Conservation (phyloP, 1,140 invertebrate genomes). For the Megalopta genalis region DNA sequence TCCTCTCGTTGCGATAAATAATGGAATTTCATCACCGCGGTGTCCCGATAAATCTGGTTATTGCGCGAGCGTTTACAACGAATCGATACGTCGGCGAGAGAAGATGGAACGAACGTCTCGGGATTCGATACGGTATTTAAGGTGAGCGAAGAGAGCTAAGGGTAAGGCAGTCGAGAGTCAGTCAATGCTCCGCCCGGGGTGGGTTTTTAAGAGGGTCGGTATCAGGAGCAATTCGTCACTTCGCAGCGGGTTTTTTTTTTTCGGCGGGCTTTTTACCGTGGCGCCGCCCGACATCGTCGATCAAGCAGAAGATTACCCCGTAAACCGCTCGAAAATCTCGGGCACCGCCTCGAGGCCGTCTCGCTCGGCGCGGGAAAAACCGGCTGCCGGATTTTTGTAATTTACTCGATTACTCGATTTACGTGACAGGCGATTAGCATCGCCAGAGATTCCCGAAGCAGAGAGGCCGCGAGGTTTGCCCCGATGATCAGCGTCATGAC, state of each 20-base stretch:
- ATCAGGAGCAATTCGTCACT: conserved; percentile 56
- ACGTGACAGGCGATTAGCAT: conserved; percentile 11
- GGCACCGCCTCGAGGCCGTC: neutral
- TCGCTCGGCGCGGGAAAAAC: neutral
- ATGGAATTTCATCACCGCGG: conserved; percentile 34
- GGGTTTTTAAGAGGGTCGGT: conserved; percentile 13
- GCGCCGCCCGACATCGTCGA: conserved; percentile 26
- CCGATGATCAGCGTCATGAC: neutral
- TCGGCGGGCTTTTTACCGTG: conserved; percentile 29
- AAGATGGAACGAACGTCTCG: conserved; percentile 25
- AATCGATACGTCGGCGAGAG: neutral
- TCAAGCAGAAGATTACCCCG: conserved; percentile 34
- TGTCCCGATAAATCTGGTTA: conserved; percentile 38
- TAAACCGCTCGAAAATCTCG: conserved; percentile 4
- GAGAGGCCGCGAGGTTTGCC: too few species aligned
- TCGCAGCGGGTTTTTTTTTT: conserved; percentile 43
- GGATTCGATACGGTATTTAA: conserved; percentile 41
- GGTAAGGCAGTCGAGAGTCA: conserved; percentile 10
- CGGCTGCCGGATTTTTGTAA: neutral
- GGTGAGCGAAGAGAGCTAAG: conserved; percentile 47
- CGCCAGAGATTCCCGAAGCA: neutral
- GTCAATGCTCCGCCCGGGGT: conserved; percentile 1
- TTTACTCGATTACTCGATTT: conserved; percentile 31
- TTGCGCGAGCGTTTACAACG: conserved; percentile 21
- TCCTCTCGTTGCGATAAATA: conserved; percentile 23